These are phyloP conservation scores for Standfussiana lucernea DNA, from an alignment of 2,888 invertebrate genomes.

Conservation along the genomic window DNA sequence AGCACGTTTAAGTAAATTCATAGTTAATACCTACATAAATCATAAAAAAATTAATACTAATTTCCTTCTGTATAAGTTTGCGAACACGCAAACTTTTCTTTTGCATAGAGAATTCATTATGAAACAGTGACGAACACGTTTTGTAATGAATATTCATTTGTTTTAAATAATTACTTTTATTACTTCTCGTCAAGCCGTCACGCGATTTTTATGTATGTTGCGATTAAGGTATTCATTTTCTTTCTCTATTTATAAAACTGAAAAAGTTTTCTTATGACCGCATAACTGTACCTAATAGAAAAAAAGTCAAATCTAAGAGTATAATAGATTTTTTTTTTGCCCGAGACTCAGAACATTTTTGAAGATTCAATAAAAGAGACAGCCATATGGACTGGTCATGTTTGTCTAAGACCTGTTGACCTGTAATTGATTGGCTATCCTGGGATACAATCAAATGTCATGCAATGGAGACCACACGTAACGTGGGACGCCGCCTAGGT, in stretches of 20 bases:
- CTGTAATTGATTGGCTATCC: too few species aligned
- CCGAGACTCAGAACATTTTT: too few species aligned
- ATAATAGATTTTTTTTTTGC: too few species aligned
- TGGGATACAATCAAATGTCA: too few species aligned
- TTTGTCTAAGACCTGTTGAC: too few species aligned
- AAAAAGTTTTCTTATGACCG: neutral
- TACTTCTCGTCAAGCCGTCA: slow-evolving; percentile 1
- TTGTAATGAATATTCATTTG: slow-evolving; percentile 36
- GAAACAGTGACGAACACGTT: slow-evolving; percentile 18
- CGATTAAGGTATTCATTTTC: neutral
- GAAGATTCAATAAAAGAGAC: too few species aligned
- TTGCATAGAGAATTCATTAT: slow-evolving; percentile 1
- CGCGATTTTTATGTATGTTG: slow-evolving; percentile 1
- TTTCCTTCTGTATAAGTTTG: neutral
- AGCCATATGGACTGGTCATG: too few species aligned
- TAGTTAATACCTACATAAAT: neutral
- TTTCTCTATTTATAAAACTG: neutral
- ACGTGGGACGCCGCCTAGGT: too few species aligned
- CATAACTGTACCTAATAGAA: too few species aligned
- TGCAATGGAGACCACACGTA: too few species aligned
- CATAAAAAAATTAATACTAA: slow-evolving; percentile 6
- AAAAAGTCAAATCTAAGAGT: too few species aligned
- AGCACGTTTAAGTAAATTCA: too few species aligned
- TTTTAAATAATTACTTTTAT: slow-evolving; percentile 9
- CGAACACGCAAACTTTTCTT: slow-evolving; percentile 11